Evolutionary conservation across 2,888 invertebrate species (phyloP).

Genomic region (Tetragnatha montana): DNA sequence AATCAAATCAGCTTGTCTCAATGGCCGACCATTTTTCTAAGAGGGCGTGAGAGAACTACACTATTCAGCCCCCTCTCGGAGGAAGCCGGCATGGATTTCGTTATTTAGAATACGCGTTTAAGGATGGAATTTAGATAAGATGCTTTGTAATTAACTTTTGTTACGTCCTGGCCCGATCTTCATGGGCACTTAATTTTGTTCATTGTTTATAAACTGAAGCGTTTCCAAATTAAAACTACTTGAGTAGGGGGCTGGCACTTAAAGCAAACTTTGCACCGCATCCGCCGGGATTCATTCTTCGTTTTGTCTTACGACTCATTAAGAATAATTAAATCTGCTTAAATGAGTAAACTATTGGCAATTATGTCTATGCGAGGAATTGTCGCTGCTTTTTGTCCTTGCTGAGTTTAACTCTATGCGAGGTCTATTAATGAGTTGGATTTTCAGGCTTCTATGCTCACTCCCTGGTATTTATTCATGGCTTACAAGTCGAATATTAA

Average conservation of each 20-base stretch:
- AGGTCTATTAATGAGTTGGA: too few species aligned
- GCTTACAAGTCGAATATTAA: too few species aligned
- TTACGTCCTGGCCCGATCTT: conserved; percentile 15
- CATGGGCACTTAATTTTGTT: conserved; percentile 53
- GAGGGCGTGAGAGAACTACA: conserved; percentile 17
- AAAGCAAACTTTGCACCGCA: not conserved
- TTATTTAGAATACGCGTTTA: conserved; percentile 53
- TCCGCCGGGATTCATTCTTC: not conserved
- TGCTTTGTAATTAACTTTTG: conserved; percentile 67
- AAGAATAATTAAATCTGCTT: conserved; percentile 44
- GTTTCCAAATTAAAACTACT: conserved; percentile 52
- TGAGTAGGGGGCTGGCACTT: conserved; percentile 4
- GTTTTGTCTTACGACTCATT: conserved; percentile 21
- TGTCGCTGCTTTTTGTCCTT: too few species aligned
- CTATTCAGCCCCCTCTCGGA: conserved; percentile 43
- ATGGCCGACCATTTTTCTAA: conserved; percentile 24
- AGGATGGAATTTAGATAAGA: conserved; percentile 60
- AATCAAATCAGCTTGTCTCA: conserved; percentile 54
- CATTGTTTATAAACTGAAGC: conserved; percentile 29
- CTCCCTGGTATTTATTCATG: too few species aligned
- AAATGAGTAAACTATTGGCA: conserved; percentile 27
- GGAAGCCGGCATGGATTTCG: conserved; percentile 58
- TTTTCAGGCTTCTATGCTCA: not conserved
- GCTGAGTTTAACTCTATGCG: too few species aligned
- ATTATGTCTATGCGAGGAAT: conserved; percentile 14